Percentiles rank a stretch among this genome's conserved stretches.
These are phyloP conservation scores for Conomelus anceps DNA, from an alignment of 2,888 invertebrate genomes.

Conservation along the genomic window DNA sequence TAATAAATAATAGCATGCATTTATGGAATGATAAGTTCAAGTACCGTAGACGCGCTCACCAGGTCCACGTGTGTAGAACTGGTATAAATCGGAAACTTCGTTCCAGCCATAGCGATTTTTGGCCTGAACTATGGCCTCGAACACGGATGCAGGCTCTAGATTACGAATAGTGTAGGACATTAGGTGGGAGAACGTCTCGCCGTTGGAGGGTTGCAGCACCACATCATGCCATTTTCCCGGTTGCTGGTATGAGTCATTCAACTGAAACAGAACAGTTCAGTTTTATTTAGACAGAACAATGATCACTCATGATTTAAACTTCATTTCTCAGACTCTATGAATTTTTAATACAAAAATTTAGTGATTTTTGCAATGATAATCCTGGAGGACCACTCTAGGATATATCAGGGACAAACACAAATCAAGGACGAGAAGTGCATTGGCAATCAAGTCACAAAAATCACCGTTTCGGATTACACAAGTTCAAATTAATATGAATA, in stretches of 20 bases:
- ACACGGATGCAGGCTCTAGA: slow-evolving; percentile 58
- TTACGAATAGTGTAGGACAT: slow-evolving; percentile 59
- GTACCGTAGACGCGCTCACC: slow-evolving; percentile 36
- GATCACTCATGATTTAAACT: too few relatives aligned
- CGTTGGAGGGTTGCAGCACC: slow-evolving; percentile 47
- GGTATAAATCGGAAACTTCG: slow-evolving; percentile 66
- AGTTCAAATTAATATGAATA: too few relatives aligned
- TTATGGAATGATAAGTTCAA: not conserved
- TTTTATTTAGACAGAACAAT: too few relatives aligned
- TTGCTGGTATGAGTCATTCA: slow-evolving; percentile 64
- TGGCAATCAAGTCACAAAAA: too few relatives aligned
- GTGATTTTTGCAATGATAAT: too few relatives aligned
- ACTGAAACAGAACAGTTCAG: slow-evolving; percentile 46
- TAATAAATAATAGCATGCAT: not conserved
- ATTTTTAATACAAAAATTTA: too few relatives aligned
- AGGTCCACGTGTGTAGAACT: slow-evolving; percentile 63
- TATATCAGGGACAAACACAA: too few relatives aligned
- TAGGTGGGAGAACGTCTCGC: slow-evolving; percentile 47
- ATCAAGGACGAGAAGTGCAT: too few relatives aligned
- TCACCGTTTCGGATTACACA: too few relatives aligned
- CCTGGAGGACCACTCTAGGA: too few relatives aligned
- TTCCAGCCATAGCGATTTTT: slow-evolving; percentile 71
- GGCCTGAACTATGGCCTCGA: slow-evolving; percentile 66
- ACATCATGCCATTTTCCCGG: slow-evolving; percentile 66
- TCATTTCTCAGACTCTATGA: too few relatives aligned